Base-by-base conservation (phyloP, 1,140 invertebrate species). In the Mamestra configurata region DNA sequence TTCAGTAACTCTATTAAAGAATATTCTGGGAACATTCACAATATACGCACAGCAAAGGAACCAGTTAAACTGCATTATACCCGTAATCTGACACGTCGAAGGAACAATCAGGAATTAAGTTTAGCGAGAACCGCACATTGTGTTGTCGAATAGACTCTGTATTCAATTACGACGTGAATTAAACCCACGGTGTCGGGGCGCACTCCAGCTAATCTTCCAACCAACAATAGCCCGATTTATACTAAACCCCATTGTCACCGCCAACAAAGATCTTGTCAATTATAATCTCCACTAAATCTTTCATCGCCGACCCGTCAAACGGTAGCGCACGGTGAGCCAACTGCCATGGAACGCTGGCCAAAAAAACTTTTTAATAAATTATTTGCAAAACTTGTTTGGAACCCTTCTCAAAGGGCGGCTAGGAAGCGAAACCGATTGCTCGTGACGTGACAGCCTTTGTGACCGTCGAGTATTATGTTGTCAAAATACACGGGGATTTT, bases 401-500 rank as follows among this genome's bases (percentile, higher is more conserved):
- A 92, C 90, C 93, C 93, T 90, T 88, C 85, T 93, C 89, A 90
- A 92, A 90, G 88, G 89, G 89, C 88, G 86, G 90, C 85, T 84
- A 87, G 88, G 90, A 90, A 92, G 86, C 87, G 89, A 92, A 93
- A 90, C 92, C 92, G 92, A 94, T 94, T 92, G 90, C 84, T 90
- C 87, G 89, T 93, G 91, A 93, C 93, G 90, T 91, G 91, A 89
- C 88, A 88, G 86, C 89, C 88, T 93, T 93, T 93, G 92, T 94
- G 89, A 90, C 89, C 86, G 87, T 87, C 85, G 86, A 91, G 93
- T 93, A 94, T 94, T 94, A 93, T 92, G 91, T 90, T 94, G 93
- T 94, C 93, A 94, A 94, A 94, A 94, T 93, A 94, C 89, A 92
- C 90, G 86, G 89, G 87, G 90, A 93, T 94, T 93, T 94, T 91